These are phyloP conservation scores for Calameuta idolon DNA, from an alignment of 2,888 invertebrate genomes.

Conservation along the genomic window DNA sequence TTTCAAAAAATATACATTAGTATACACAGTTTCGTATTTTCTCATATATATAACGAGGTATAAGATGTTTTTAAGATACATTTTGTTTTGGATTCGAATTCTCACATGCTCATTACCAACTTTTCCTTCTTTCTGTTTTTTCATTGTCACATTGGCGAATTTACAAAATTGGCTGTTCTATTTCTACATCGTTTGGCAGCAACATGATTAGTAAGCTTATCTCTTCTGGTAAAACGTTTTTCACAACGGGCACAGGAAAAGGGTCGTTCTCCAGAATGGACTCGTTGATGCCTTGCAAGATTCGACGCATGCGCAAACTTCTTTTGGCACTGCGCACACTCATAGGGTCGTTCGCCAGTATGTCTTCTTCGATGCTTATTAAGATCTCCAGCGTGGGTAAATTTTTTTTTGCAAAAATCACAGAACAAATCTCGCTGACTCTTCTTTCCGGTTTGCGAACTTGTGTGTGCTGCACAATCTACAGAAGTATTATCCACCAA, in stretches of 20 bases:
- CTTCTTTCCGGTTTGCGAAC: neutral
- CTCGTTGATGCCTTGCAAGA: slow-evolving; percentile 43
- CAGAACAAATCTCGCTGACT: slow-evolving; percentile 26
- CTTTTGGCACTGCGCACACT: slow-evolving; percentile 44
- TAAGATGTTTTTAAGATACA: neutral
- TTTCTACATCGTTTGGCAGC: slow-evolving; percentile 23
- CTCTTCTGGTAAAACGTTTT: slow-evolving; percentile 41
- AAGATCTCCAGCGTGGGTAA: slow-evolving; percentile 40
- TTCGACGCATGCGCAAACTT: slow-evolving; percentile 51
- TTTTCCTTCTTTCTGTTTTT: neutral
- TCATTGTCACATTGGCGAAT: neutral
- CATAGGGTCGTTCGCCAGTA: slow-evolving; percentile 51
- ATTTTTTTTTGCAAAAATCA: slow-evolving; percentile 39
- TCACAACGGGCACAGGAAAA: slow-evolving; percentile 43
- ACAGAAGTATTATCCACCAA: neutral
- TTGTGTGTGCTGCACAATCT: neutral
- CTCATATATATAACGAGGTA: neutral
- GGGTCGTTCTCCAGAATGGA: slow-evolving; percentile 47
- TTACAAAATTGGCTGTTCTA: neutral
- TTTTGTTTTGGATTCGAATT: neutral
- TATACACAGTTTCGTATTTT: neutral
- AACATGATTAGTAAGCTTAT: slow-evolving; percentile 34
- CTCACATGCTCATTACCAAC: neutral
- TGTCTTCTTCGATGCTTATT: slow-evolving; percentile 45
- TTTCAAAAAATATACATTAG: slow-evolving; percentile 5